Evolutionary conservation across 1,140 invertebrate genomes (phyloP).

Genomic region (Zaprionus ghesquierei): DNA sequence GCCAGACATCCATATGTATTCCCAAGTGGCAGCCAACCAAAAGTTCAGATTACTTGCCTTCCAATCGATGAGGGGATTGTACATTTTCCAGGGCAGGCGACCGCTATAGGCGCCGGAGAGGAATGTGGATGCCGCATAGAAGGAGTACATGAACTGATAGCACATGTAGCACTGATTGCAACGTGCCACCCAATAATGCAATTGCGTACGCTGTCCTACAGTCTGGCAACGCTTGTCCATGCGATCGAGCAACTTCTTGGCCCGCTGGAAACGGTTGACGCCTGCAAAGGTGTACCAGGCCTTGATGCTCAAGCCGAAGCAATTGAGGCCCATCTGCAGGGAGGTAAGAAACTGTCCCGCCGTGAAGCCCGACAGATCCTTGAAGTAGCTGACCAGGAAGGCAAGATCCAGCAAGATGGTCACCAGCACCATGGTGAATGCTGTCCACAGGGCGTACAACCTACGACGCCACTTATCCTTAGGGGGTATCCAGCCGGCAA

Average conservation of each 20-base stretch:
- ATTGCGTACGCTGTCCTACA: not conserved
- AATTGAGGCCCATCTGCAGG: conserved; percentile 36
- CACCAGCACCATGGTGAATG: not conserved
- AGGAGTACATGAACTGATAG: conserved; percentile 25
- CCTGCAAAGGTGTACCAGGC: conserved; percentile 24
- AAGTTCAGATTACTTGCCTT: conserved; percentile 10
- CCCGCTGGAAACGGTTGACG: conserved; percentile 13
- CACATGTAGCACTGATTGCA: conserved; percentile 27
- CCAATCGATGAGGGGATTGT: conserved; percentile 46
- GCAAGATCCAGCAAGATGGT: conserved; percentile 6
- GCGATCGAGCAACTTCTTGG: conserved; percentile 36
- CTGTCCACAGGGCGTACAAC: conserved; percentile 26
- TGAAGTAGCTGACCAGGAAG: conserved; percentile 31
- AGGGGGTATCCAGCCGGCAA: conserved; percentile 44
- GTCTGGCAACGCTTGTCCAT: conserved; percentile 43
- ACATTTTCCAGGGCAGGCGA: conserved; percentile 47
- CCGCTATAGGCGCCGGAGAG: not conserved
- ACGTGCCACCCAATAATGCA: conserved; percentile 35
- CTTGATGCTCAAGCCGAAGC: conserved; percentile 47
- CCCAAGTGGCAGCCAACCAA: conserved; percentile 2
- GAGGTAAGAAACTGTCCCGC: conserved; percentile 55
- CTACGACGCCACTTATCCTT: not conserved
- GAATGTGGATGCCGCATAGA: conserved; percentile 24
- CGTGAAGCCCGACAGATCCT: conserved; percentile 39
- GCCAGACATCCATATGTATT: conserved; percentile 23